phyloP scores from a whole-genome alignment of 2,888 invertebrate genomes.

The Plebejus anna region DNA sequence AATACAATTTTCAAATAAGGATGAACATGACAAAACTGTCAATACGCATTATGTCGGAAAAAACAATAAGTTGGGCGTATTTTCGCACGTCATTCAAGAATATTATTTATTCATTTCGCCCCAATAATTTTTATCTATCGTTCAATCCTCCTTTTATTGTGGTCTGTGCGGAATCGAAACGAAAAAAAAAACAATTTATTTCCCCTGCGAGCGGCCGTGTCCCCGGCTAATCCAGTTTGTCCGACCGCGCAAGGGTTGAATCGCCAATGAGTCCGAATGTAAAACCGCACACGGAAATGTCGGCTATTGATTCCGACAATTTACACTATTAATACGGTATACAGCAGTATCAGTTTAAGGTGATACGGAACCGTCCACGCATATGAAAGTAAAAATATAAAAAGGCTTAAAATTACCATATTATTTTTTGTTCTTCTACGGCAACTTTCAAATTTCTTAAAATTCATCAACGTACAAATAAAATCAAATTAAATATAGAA shows the following conservation, averaged over 20 bases:
- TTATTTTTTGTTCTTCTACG: no score
- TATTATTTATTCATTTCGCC: slow-evolving; percentile 34
- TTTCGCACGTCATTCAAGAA: slow-evolving; percentile 22
- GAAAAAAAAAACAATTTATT: slow-evolving; percentile 75
- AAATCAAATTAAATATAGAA: no score
- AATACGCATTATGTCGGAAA: slow-evolving; percentile 2
- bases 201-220: slow-evolving; percentile 74
- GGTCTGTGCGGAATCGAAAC: slow-evolving; percentile 60
- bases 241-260: slow-evolving; percentile 77
- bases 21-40: slow-evolving; percentile 23
- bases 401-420: no score
- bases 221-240: slow-evolving; percentile 76
- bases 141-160: slow-evolving; percentile 68
- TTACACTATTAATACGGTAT: slow-evolving; percentile 7
- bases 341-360: not conserved
- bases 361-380: not conserved
- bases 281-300: slow-evolving; percentile 67
- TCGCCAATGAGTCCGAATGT: slow-evolving; percentile 75
- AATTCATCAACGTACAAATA: no score
- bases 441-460: no score
- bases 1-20: slow-evolving; percentile 8
- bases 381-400: no score
- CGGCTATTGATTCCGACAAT: slow-evolving; percentile 52
- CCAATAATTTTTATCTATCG: slow-evolving; percentile 48
- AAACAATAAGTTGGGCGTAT: slow-evolving; percentile 26